phyloP scores from a whole-genome alignment of 2,113 vertebrate genomes.

The Tiliqua scincoides region DNA sequence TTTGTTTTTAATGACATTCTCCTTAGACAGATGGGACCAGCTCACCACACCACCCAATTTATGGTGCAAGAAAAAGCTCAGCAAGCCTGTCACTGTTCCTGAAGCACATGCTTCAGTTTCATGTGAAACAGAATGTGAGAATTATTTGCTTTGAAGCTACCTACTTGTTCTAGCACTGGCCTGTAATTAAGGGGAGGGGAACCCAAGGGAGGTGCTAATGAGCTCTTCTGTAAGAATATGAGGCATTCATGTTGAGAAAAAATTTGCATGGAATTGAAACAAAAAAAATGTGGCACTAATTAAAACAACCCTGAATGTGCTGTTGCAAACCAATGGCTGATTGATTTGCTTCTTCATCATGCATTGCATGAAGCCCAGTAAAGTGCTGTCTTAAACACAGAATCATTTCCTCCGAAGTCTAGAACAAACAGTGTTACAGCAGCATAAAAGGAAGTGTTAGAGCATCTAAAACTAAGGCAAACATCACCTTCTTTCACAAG shows the following conservation, averaged over 20 bases:
- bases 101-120: conserved; percentile 23
- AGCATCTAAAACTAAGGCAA: background rate
- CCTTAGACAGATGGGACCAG: conserved; percentile 11
- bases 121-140: conserved; percentile 27
- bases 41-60: background rate
- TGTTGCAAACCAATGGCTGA: conserved; percentile 43
- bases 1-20: conserved; percentile 31
- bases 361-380: conserved; percentile 32
- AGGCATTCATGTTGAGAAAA: conserved; percentile 45
- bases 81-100: background rate
- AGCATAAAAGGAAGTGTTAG: conserved; percentile 18
- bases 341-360: conserved; percentile 15
- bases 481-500: background rate
- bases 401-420: conserved; percentile 53
- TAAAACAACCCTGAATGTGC: conserved; percentile 44
- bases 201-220: conserved; percentile 46
- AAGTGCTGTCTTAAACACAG: conserved; percentile 30
- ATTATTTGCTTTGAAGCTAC: conserved; percentile 42
- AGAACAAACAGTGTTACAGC: conserved; percentile 24
- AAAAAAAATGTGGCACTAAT: conserved; percentile 54
- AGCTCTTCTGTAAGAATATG: conserved; percentile 50
- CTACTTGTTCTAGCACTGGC: conserved; percentile 32
- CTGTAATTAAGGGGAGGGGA: conserved; percentile 59
- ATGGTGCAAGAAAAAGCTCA: background rate
- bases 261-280: conserved; percentile 31